Evolutionary conservation across 2,113 vertebrate species (phyloP).

Genomic region (Prionailurus viverrinus): DNA sequence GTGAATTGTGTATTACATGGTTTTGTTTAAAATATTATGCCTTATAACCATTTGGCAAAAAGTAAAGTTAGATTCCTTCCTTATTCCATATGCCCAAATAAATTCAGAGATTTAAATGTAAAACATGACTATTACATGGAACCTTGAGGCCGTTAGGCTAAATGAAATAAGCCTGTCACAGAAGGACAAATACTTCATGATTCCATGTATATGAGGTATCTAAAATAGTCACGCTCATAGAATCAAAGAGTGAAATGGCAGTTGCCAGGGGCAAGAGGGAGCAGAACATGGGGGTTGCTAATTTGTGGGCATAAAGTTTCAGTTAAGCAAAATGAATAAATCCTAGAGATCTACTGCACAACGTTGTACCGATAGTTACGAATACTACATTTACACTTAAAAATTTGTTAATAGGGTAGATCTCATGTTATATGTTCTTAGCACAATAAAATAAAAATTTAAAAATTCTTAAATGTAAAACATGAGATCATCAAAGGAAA

Average conservation of each 20-base stretch:
- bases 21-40: conserved; percentile 17
- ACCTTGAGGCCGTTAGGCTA: neutral
- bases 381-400: neutral
- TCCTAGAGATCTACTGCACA: neutral
- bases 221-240: neutral
- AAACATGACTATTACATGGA: neutral
- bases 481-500: neutral
- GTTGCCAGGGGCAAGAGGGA: neutral
- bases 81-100: neutral
- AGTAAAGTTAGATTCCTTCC: neutral
- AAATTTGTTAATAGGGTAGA: neutral
- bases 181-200: neutral
- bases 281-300: neutral
- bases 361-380: neutral
- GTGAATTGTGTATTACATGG: neutral
- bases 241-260: neutral
- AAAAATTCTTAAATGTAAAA: neutral
- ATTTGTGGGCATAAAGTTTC: neutral
- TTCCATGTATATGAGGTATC: neutral
- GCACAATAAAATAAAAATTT: neutral
- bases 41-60: neutral
- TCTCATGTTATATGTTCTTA: conserved; percentile 3
- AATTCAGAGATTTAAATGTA: conserved; percentile 37
- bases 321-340: neutral
- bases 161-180: neutral